These are phyloP conservation scores for Corticium candelabrum DNA, from an alignment of 37 sponge, comb jelly and placozoan genomes.

Conservation along the genomic window DNA sequence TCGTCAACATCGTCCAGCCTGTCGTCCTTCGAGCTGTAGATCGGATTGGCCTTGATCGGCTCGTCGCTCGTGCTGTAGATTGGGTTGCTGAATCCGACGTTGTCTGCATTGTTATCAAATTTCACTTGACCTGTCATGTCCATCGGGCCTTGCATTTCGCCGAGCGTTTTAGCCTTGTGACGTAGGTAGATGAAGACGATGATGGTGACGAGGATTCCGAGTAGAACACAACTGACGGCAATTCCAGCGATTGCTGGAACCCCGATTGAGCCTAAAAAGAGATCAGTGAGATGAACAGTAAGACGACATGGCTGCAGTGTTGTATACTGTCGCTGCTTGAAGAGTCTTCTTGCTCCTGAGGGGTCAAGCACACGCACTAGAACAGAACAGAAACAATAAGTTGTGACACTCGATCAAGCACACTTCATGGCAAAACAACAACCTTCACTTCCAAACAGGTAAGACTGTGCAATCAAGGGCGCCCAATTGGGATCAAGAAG, in stretches of 20 bases:
- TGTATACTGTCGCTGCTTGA: no score
- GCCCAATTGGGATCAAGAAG: no score
- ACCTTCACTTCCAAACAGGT: no score
- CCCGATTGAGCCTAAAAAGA: no score
- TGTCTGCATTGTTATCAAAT: background rate
- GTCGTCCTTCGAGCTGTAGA: background rate
- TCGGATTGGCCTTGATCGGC: background rate
- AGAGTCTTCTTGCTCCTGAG: no score
- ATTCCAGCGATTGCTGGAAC: background rate
- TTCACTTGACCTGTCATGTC: background rate
- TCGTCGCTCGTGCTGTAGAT: background rate
- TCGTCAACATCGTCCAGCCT: background rate
- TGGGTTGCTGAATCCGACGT: background rate
- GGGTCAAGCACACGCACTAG: no score
- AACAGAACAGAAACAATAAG: no score
- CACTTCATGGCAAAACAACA: no score
- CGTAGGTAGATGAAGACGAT: background rate
- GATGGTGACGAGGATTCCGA: background rate
- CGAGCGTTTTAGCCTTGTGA: background rate
- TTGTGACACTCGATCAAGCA: no score
- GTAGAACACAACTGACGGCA: background rate
- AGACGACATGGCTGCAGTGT: no score
- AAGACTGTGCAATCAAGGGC: no score
- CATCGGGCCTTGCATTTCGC: background rate
- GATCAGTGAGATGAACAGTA: no score